Percentiles rank a stretch among this genome's conserved stretches.
phyloP scores from a whole-genome alignment of 2,113 vertebrate genomes.

The Scomber colias region DNA sequence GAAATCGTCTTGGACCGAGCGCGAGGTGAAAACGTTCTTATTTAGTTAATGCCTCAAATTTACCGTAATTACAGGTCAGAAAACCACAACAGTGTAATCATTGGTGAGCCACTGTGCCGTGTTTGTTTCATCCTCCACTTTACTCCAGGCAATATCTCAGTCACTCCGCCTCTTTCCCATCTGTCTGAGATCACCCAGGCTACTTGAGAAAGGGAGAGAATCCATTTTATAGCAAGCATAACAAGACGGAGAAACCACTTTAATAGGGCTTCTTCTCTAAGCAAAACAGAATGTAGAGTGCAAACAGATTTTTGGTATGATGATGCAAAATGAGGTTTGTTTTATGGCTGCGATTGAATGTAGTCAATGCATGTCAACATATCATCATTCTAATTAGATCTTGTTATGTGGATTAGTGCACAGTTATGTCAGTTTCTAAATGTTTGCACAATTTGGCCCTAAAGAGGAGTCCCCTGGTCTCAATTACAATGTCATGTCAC shows the following conservation, averaged over 20 bases:
- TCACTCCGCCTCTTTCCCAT: conserved; percentile 65
- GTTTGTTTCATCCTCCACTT: conserved; percentile 54
- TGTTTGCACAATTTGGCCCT: neutral
- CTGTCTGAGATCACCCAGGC: conserved; percentile 60
- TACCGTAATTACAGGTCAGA: conserved; percentile 57
- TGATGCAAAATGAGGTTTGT: conserved; percentile 12
- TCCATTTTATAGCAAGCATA: conserved; percentile 40
- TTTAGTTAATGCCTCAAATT: conserved; percentile 44
- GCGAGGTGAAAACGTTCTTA: conserved; percentile 30
- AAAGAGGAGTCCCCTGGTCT: too few species aligned
- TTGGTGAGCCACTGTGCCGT: conserved; percentile 43
- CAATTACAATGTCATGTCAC: neutral
- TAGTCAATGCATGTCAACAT: neutral
- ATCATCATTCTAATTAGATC: neutral
- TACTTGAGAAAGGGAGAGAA: conserved; percentile 49
- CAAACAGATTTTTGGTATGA: conserved; percentile 28
- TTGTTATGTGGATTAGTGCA: too few species aligned
- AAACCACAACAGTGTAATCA: conserved; percentile 55
- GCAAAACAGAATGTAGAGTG: neutral
- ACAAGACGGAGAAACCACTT: conserved; percentile 42
- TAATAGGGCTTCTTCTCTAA: conserved; percentile 35
- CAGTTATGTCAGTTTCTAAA: neutral
- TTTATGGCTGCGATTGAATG: neutral
- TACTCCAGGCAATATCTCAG: conserved; percentile 57
- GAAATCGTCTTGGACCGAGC: conserved; percentile 18